Base-by-base conservation (phyloP, 2,888 invertebrate genomes). In the Dione juno region DNA sequence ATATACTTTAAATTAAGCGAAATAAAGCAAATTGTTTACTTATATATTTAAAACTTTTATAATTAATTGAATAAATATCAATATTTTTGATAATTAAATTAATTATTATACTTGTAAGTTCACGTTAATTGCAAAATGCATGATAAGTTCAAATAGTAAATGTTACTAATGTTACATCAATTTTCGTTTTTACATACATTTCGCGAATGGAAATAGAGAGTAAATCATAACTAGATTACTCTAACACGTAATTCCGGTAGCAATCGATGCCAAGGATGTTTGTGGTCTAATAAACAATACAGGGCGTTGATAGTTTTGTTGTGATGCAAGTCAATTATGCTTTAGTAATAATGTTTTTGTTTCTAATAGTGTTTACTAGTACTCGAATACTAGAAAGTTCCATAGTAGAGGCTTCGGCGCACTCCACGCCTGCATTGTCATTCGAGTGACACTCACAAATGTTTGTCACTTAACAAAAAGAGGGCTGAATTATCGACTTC, bases 361-460 rank as follows among this genome's bases (percentile, higher is more conserved):
- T 69, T 69, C 63, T 59, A 66, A 53, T 37, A 59, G 58, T 53
- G 40, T 67, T 69, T 67, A 66, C 67, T 70, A 70, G 67, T 72
- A 72, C 69, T 69, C 63, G 64, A 72, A 59, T 67, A 50, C 57
- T 73, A 73, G 73, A 73, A 68, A 70, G 67, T 68, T 66, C n/a
- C 63, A 58, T 75, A 61, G 75, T 75, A 75, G 75, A 67, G 75
- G 75, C 67, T 67, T 48, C 66, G 53, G 66, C 57, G 63, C 69
- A 83, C 82, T 81, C 79, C 76, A 79, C 85, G 80, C 81, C 35
- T 83, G 85, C 81, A 84, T 88, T 87, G 88, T 88, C 84, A 80
- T 78, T 85, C 81, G 84, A 87, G 84, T 85, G 86, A 88, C 85
- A 85, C 87, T 88, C 85, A 82, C 85, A 86, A 86, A 85, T 88